Conservation (phyloP, 2,888 invertebrate species). For the Clepsis dumicolana region DNA sequence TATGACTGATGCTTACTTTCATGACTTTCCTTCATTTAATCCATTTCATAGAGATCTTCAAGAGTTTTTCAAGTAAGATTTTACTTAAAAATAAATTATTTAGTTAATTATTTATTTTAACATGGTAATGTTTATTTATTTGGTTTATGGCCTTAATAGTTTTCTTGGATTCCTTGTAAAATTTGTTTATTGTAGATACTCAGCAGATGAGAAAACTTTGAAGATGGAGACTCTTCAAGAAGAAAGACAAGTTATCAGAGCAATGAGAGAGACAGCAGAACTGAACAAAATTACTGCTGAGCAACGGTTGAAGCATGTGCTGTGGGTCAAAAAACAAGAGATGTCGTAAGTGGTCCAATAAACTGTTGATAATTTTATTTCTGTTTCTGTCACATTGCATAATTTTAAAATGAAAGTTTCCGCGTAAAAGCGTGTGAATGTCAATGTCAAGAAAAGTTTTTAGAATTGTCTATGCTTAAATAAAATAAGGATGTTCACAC, state of each 20-base stretch:
- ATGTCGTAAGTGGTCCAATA: conserved; percentile 66
- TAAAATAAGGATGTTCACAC: not conserved
- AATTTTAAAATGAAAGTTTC: not conserved
- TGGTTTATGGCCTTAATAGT: conserved; percentile 3
- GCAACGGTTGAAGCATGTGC: conserved; percentile 83
- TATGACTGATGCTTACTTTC: conserved; percentile 59
- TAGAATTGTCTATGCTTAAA: not conserved
- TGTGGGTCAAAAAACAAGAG: conserved; percentile 78
- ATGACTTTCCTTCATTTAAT: conserved; percentile 51
- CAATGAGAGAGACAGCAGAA: conserved; percentile 86
- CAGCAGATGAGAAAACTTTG: conserved; percentile 67
- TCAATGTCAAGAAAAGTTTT: not conserved
- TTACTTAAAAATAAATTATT: conserved; percentile 14
- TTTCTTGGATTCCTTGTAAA: not conserved
- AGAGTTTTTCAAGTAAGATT: conserved; percentile 67
- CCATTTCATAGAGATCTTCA: conserved; percentile 66
- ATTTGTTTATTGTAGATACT: conserved; percentile 53
- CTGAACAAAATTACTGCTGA: conserved; percentile 87
- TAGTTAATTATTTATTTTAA: not conserved
- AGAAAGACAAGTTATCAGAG: conserved; percentile 73
- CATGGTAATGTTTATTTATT: not conserved
- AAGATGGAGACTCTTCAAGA: conserved; percentile 78
- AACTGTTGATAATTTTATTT: not conserved
- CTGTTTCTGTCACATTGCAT: not conserved
- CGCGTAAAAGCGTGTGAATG: not conserved